Base-by-base conservation (phyloP, 2,113 vertebrate species). In the Polypterus bichir region DNA sequence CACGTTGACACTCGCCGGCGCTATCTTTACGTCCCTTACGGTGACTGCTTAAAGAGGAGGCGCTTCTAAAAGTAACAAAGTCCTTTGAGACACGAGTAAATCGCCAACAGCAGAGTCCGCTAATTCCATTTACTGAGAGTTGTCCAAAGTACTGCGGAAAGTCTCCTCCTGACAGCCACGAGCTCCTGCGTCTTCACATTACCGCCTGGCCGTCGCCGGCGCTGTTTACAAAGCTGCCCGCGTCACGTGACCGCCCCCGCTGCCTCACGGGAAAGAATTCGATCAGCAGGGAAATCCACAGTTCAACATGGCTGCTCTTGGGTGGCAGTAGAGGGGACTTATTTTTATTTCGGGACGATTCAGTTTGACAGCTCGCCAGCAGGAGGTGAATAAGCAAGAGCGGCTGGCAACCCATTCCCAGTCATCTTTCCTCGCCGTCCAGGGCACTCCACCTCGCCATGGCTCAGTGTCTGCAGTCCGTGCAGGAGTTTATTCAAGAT, bases 401-500 rank as follows among this genome's bases (percentile, higher is more conserved):
- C 10, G 7, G 51, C 7, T 8, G 51, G 51, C 7, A 10, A 10
- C 51, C 51, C 51, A 8, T 7, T 27, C 10, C 7, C 51, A 7
- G 7, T 53, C 10, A 8, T 10, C 51, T 53, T 53, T 7, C 51
- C 10, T 53, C 51, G 7, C 10, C 51, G 7, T 10, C 10, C 46
- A 52, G 54, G 61, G 10, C 59, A 6, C 48, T 9, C 7, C 48
- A 11, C 4, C 62, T 27, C 65, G 74, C 67, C 60, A 98, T 97
- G 95, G 93, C 95, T 67, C 92, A 94, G 76, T 93, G 94, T 60
- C 87, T 92, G 11, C 93, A 97, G 73, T 92, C 92, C 7, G 93
- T 96, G 70, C 92, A 94, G 71, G 94, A 98, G 90, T 94, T 98
- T 62, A 86, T 98, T 68, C 93, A 97, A 81, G 93, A 96, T 81